phyloP scores from a whole-genome alignment of 2,113 vertebrate genomes.

The Tringa solitaria region DNA sequence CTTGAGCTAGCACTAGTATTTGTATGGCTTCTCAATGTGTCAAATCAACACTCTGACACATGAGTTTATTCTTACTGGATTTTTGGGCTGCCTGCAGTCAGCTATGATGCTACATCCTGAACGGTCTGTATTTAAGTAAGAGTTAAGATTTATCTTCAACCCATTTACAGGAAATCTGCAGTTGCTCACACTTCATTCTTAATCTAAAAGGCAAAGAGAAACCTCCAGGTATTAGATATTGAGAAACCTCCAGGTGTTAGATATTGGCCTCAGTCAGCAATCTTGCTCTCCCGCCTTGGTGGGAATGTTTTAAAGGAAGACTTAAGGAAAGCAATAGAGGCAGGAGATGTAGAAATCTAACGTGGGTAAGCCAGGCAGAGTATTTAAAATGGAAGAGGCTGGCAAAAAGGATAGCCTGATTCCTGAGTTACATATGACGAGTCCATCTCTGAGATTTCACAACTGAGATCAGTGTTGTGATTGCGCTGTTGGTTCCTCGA shows the following conservation, averaged over 20 bases:
- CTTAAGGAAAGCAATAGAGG: not conserved
- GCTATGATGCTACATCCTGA: not conserved
- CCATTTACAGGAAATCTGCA: not conserved
- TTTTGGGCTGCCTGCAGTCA: not conserved
- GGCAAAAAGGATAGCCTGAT: not conserved
- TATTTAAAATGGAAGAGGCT: not conserved
- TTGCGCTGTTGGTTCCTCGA: not conserved
- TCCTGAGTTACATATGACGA: not conserved
- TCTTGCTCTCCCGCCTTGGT: not conserved
- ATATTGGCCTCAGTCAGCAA: not conserved
- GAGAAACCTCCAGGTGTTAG: not conserved
- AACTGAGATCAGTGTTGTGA: not conserved
- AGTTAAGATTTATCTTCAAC: not conserved
- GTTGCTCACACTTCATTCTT: not conserved
- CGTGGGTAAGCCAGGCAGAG: not conserved
- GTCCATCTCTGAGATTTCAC: not conserved
- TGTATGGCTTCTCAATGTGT: not conserved
- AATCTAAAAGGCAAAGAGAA: not conserved
- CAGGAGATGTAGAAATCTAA: not conserved
- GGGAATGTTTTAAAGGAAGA: not conserved
- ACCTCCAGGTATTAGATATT: not conserved
- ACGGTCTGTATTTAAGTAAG: not conserved
- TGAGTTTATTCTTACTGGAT: not conserved
- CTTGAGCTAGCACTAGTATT: not conserved
- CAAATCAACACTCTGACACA: not conserved